Conservation (phyloP, 1,140 invertebrate genomes). For the Melitaea cinxia region DNA sequence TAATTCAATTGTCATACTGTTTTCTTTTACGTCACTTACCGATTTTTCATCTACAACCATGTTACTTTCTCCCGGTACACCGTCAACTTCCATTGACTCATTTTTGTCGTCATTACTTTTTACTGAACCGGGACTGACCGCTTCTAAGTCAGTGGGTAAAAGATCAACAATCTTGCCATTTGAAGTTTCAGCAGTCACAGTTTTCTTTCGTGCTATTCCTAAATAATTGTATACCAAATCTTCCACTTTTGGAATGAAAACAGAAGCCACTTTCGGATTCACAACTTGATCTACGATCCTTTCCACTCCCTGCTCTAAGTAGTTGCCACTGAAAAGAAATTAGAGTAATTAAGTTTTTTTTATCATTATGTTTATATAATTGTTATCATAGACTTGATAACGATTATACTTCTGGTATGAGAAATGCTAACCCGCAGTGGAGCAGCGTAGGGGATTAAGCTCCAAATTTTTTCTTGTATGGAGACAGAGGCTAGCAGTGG, state of each 20-base stretch:
- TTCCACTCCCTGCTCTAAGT: constrained; percentile 92
- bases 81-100: constrained; percentile 63
- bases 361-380: neutral
- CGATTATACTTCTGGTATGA: too few relatives aligned
- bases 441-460: too few relatives aligned
- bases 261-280: constrained; percentile 93
- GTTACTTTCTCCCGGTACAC: constrained; percentile 49
- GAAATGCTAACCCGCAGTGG: too few relatives aligned
- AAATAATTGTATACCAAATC: constrained; percentile 94
- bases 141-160: constrained; percentile 88
- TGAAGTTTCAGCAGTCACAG: constrained; percentile 53
- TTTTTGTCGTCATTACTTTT: constrained; percentile 80
- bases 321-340: constrained; percentile 85
- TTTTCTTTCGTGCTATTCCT: constrained; percentile 84
- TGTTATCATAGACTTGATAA: neutral
- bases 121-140: constrained; percentile 89
- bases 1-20: constrained; percentile 53
- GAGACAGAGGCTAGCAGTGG: too few relatives aligned
- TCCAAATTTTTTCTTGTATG: too few relatives aligned
- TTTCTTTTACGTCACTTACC: constrained; percentile 84
- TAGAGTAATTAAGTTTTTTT: neutral
- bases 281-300: constrained; percentile 97
- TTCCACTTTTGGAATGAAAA: constrained; percentile 95
- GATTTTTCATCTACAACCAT: constrained; percentile 75
- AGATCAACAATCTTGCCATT: constrained; percentile 81